Percentiles rank a stretch among this genome's conserved stretches.
These are phyloP conservation scores for Mormyrus hasselquistii DNA, from an alignment of 2,797 vertebrate genomes.

Conservation along the genomic window DNA sequence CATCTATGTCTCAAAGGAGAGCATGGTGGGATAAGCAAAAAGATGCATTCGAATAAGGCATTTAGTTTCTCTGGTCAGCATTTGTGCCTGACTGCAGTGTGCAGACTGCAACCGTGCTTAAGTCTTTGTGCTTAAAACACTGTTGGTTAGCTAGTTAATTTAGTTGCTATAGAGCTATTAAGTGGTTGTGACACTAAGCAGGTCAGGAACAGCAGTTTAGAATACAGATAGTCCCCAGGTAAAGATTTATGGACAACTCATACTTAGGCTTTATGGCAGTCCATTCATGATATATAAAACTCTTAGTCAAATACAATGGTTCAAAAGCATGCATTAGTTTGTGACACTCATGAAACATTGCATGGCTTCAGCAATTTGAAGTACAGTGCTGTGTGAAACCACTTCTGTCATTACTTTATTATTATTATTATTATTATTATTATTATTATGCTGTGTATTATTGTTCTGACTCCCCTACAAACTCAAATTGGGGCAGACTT, in stretches of 20 bases:
- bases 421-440: too few relatives aligned
- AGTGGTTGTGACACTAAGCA: neutral
- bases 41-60: neutral
- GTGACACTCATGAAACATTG: neutral
- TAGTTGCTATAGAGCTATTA: neutral
- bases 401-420: neutral
- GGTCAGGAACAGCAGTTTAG: neutral
- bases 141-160: neutral
- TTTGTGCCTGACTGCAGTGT: neutral
- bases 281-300: too few relatives aligned
- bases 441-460: too few relatives aligned
- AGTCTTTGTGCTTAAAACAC: neutral
- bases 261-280: too few relatives aligned
- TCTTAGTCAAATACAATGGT: neutral
- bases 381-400: neutral
- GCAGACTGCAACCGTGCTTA: neutral
- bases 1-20: neutral
- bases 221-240: too few relatives aligned
- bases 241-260: too few relatives aligned
- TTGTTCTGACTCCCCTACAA: neutral
- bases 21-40: neutral
- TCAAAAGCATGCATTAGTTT: neutral
- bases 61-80: neutral
- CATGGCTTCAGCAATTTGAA: neutral
- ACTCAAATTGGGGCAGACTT: neutral